Evolutionary conservation across 2,113 vertebrate genomes (phyloP), one percentile per base, ranked within the genome.

Genomic region (Chaetorhynchus papuensis): DNA sequence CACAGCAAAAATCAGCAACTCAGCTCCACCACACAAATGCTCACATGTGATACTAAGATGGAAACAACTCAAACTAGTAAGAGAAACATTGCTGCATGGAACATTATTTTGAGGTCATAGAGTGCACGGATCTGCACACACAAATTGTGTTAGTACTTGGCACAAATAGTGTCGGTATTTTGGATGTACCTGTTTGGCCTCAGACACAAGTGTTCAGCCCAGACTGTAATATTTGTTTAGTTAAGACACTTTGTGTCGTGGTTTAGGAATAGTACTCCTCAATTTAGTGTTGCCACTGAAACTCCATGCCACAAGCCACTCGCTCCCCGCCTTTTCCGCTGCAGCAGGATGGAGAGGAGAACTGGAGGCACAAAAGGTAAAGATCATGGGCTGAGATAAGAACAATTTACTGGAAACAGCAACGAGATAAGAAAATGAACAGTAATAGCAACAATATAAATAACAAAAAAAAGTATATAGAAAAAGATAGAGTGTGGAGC

Each of bases 261-360:
- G 15, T 66, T 74, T 59, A 59, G 28, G 19, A 54, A 10, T 30
- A 7, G 19, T 6, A 39, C 45, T 44, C 27, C 22, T 35, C 60
- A 82, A 2, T 82, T 66, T n/a, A 27, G 8, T 42, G 50, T 12
- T 59, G 17, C 41, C 41, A 33, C 57, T 28, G 18, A 45, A 70
- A 33, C 28, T 33, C 69, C n/a, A 44, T 27, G 16, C 39, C 3
- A 1, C 33, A 33, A 1, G 0, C 11, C 33, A 6, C 28, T 72
- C 3, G 0, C 17, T 63, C 2, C 1, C 22, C 22, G 5, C 13
- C n/a, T 39, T 24, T 72, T 26, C 44, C 70, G 28, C 49, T 39
- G 41, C 57, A 45, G 68, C 33, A 37, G 54, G 22, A 44, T 9
- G 22, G 45, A 86, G 31, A 59, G 28, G 35, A 68, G 45, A 77